Base-by-base conservation (phyloP, 2,797 vertebrate genomes). In the Glossophaga mutica region DNA sequence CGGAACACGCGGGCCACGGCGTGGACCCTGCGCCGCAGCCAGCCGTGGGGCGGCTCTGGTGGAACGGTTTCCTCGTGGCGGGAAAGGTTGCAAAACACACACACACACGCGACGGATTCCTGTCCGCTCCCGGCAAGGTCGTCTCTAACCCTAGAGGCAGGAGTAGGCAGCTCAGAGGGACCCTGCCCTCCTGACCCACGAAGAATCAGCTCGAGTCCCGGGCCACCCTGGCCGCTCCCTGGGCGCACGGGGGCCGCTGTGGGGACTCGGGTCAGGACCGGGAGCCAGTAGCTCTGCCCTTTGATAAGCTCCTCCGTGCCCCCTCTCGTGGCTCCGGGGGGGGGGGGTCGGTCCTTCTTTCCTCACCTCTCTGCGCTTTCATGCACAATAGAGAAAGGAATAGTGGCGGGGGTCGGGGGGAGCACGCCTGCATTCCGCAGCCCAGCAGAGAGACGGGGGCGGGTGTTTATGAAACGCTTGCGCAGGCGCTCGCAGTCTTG, bases 291-390 rank as follows among this genome's bases (percentile, higher is more conserved):
- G 76, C 71, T 32, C 42, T 89, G 74, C 78, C 73, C 70, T 90
- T 94, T 87, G 90, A 88, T 96, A 74, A 70, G 52, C 62, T 82
- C 77, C 65, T 88, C 59, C 57, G 29, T 74, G 48, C 8, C 46
- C 34, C 39, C 87, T 78, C 67, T 86, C 73, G 24, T 85, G 67
- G 76, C 70, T 94, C 79, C 44, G 42, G 22, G 83, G 46, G 84
- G 91, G 67, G 87, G 44, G n/a, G n/a, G n/a, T n/a, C n/a, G n/a
- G n/a, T n/a, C 71, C 90, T 50, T 6, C 77, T 88, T 89, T 91
- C 52, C 79, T 97, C 73, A 19, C 81, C 71, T 84, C 21, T 84
- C 48, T 71, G 22, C 29, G 93, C 48, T 93, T 71, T 73, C 77
- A 44, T 85, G 52, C 79, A 68, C 48, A 87, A 70, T 70, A 90